Evolutionary conservation across 2,113 vertebrate species (phyloP).

Genomic region (Lophura nycthemera): DNA sequence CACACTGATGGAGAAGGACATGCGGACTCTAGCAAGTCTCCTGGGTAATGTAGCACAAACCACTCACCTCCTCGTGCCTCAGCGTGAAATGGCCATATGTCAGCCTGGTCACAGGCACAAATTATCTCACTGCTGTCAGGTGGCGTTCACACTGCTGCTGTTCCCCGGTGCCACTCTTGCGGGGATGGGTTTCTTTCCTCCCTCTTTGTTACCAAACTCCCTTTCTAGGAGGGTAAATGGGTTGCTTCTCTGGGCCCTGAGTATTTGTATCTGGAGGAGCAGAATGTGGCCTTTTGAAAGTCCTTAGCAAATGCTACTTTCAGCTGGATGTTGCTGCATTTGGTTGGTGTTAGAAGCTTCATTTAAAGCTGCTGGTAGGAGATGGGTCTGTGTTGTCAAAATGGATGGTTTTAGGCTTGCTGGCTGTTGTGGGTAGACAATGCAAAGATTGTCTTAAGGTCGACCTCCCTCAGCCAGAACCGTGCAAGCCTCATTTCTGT

Average conservation of each 20-base stretch:
- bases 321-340: not conserved
- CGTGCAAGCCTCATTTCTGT: not conserved
- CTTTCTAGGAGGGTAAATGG: not conserved
- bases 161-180: not conserved
- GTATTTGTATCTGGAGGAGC: not conserved
- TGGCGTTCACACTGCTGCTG: not conserved
- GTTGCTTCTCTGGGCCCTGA: not conserved
- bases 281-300: not conserved
- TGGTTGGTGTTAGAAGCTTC: not conserved
- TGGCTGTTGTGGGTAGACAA: not conserved
- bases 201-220: not conserved
- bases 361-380: not conserved
- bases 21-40: slow-evolving; percentile 92
- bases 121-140: not conserved
- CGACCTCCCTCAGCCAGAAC: not conserved
- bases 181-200: not conserved
- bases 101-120: not conserved
- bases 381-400: not conserved
- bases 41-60: slow-evolving; percentile 81
- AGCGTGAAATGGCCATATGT: not conserved
- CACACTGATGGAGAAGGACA: slow-evolving; percentile 96
- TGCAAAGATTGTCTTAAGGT: not conserved
- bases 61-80: not conserved
- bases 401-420: not conserved
- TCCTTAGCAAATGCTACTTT: not conserved